phyloP scores from a whole-genome alignment of 92 coral and sea anemone genomes.

The Bergia sp. region DNA sequence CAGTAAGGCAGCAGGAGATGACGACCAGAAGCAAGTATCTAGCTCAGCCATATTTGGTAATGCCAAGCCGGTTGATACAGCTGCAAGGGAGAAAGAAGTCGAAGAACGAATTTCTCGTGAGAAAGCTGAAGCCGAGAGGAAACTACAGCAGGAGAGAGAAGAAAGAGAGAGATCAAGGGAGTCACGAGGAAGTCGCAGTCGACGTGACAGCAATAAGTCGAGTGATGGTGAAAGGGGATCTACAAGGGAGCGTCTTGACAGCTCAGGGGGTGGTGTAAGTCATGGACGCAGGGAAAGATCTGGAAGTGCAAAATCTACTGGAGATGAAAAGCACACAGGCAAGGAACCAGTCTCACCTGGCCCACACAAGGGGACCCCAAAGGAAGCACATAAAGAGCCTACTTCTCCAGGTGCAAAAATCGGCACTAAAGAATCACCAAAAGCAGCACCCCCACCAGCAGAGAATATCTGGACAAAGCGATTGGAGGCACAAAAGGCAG shows the following conservation, averaged over 20 bases:
- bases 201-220: slow-evolving; percentile 80
- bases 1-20: slow-evolving; percentile 63
- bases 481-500: slow-evolving; percentile 80
- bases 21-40: slow-evolving; percentile 53
- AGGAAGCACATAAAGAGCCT: slow-evolving; percentile 44
- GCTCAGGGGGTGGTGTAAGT: slow-evolving; percentile 43
- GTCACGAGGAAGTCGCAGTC: slow-evolving; percentile 64
- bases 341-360: slow-evolving; percentile 32
- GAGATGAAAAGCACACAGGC: slow-evolving; percentile 56
- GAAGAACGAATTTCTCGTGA: slow-evolving; percentile 88
- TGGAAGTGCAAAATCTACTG: slow-evolving; percentile 72
- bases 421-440: slow-evolving; percentile 48
- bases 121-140: slow-evolving; percentile 76
- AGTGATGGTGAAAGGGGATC: slow-evolving; percentile 72
- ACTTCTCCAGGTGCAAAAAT: slow-evolving; percentile 40
- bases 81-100: slow-evolving; percentile 93
- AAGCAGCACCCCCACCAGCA: slow-evolving; percentile 70
- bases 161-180: slow-evolving; percentile 52
- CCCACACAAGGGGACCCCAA: slow-evolving; percentile 10
- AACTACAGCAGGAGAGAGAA: slow-evolving; percentile 62
- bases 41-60: slow-evolving; percentile 94
- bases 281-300: slow-evolving; percentile 59
- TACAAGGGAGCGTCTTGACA: slow-evolving; percentile 57
- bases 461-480: slow-evolving; percentile 85
- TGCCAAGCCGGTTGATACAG: slow-evolving; percentile 97